Conservation (phyloP, 1,140 invertebrate species). For the Hylaeus anthracinus region DNA sequence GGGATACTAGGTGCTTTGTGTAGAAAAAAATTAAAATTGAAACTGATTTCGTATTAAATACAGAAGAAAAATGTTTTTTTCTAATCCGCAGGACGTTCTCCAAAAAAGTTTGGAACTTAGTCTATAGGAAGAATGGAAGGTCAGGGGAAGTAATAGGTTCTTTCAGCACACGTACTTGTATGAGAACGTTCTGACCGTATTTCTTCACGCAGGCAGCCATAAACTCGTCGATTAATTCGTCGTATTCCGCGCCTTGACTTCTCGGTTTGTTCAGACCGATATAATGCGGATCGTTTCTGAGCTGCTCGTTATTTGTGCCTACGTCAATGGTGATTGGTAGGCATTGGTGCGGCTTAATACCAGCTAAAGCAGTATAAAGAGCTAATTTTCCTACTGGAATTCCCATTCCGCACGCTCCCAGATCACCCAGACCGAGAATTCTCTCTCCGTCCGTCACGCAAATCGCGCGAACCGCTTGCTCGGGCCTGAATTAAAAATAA, state of each 20-base stretch:
- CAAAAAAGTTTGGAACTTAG: no score
- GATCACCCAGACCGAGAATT: conserved; percentile 95
- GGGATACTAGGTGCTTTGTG: no score
- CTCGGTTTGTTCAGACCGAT: conserved; percentile 95
- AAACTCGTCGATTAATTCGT: conserved; percentile 98
- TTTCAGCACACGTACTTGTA: conserved; percentile 83
- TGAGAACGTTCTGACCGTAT: conserved; percentile 93
- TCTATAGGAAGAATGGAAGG: not conserved
- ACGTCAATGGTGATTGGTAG: conserved; percentile 96
- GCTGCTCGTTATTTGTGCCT: conserved; percentile 93
- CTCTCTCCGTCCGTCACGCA: conserved; percentile 97
- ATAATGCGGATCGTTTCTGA: conserved; percentile 96
- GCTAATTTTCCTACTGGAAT: conserved; percentile 97
- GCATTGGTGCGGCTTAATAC: conserved; percentile 96
- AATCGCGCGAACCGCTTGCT: conserved; percentile 94
- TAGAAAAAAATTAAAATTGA: no score
- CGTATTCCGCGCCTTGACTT: conserved; percentile 93
- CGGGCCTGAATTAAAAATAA: conserved; percentile 86
- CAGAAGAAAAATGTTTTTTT: no score
- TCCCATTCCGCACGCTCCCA: conserved; percentile 97
- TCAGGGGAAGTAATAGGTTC: not conserved
- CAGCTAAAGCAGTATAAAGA: conserved; percentile 95
- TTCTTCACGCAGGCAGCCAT: conserved; percentile 96
- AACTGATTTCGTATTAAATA: no score
- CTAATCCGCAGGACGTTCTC: no score